Conservation (phyloP, 1,140 invertebrate genomes). For the Antheraea mylitta region DNA sequence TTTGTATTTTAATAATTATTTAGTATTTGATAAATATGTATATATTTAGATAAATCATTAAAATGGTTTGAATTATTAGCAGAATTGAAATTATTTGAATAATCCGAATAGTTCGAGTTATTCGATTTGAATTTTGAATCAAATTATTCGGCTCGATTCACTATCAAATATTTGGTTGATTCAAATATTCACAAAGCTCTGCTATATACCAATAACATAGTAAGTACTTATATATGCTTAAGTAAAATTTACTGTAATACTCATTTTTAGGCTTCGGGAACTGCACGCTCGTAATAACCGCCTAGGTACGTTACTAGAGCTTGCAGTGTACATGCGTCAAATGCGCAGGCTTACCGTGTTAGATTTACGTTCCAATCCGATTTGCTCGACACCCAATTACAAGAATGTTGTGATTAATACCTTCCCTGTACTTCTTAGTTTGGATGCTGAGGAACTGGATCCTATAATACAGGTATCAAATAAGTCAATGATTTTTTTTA, state of each 20-base stretch:
- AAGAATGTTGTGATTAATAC: slow-evolving; percentile 54
- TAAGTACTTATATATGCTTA: not conserved
- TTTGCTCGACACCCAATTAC: slow-evolving; percentile 52
- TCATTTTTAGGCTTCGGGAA: slow-evolving; percentile 48
- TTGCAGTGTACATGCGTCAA: slow-evolving; percentile 61
- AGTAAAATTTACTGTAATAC: not conserved
- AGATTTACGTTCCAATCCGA: slow-evolving; percentile 60
- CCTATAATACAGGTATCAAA: slow-evolving; percentile 48
- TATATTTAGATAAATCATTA: no score
- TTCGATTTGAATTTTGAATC: no score
- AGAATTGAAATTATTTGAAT: no score
- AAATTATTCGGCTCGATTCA: no score
- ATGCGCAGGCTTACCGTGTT: slow-evolving; percentile 47
- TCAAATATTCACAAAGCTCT: no score
- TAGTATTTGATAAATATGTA: no score
- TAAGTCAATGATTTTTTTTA: no score
- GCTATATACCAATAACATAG: no score
- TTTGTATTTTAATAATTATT: no score
- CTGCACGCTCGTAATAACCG: slow-evolving; percentile 59
- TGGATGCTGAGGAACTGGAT: slow-evolving; percentile 53
- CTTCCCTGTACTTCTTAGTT: slow-evolving; percentile 46
- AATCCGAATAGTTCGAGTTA: no score
- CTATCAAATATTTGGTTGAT: no score
- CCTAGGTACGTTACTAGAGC: slow-evolving; percentile 46
- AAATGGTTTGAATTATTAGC: no score